Base-by-base conservation (phyloP, 2,113 vertebrate genomes). In the Salvelinus namaycush region DNA sequence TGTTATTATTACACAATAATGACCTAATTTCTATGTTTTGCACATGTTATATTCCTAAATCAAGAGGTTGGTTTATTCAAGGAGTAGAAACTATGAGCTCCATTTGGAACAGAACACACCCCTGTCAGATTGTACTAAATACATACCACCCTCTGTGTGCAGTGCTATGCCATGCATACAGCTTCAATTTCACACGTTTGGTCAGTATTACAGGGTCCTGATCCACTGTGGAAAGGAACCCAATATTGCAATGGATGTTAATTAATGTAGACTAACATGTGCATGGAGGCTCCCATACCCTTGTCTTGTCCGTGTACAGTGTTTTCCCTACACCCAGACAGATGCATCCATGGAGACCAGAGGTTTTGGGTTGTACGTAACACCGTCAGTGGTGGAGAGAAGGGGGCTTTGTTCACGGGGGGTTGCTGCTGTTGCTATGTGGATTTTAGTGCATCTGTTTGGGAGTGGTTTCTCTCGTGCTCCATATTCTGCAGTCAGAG, bases 161-260 rank as follows among this genome's bases (percentile, higher is more conserved):
- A 12, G 39, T 44, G 39, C 39, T 44, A 44, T 44, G 39, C 9
- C 9, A 44, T 44, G 39, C 39, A 11, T 44, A 48, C 51, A 62
- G 74, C 57, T 68, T 75, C 14, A 26, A 57, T 79, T 77, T 82
- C 72, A 74, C 57, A 51, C 70, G 70, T 80, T 76, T 82, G 60
- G 51, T 44, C 57, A 34, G 13, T 67, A 68, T 84, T 72, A 76
- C 68, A 74, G 69, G 44, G 72, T 80, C 64, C 74, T 68, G 70
- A 84, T 81, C 68, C 22, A 31, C 51, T 26, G 13, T 73, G 68
- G 64, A 60, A 34, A 34, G 34, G 34, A 34, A 34, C 34, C 11
- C 39, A 12, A 44, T 44, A 12, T 44, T 44, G 9, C 9, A 44
- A 44, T 44, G 39, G 39, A 44, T 11, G 39, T 44, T 44, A 44